Conservation (phyloP, 2,797 vertebrate genomes). For the Anomalospiza imberbis region DNA sequence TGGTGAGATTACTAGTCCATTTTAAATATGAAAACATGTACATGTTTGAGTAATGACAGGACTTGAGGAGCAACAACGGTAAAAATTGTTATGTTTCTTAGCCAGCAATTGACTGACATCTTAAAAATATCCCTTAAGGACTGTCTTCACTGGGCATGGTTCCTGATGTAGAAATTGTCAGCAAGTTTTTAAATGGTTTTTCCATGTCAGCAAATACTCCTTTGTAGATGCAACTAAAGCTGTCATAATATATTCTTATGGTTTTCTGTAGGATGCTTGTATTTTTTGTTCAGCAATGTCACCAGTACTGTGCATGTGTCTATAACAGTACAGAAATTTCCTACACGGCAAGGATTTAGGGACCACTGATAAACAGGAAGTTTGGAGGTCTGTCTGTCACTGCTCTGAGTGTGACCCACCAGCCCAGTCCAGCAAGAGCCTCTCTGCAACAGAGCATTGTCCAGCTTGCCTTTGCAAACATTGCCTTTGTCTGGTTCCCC, state of each 20-base stretch:
- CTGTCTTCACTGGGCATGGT: not conserved
- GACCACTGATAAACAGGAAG: not conserved
- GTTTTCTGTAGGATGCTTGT: not conserved
- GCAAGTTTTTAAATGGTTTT: not conserved
- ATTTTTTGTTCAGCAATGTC: not conserved
- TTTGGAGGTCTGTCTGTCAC: not conserved
- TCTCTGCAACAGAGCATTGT: accelerated
- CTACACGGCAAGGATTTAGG: not conserved
- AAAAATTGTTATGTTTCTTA: not conserved
- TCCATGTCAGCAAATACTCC: not conserved
- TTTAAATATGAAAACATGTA: not conserved
- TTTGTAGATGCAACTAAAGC: not conserved
- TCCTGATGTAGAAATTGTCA: not conserved
- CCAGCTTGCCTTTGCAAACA: not conserved
- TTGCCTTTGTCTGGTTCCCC: not conserved
- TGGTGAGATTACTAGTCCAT: not conserved
- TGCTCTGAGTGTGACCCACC: not conserved
- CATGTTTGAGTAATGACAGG: not conserved
- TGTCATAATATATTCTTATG: not conserved
- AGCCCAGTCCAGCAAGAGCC: not conserved
- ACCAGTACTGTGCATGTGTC: not conserved
- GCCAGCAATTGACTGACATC: not conserved
- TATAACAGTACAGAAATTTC: not conserved
- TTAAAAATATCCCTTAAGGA: not conserved
- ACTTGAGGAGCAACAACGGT: not conserved